phyloP scores from a whole-genome alignment of 2,888 invertebrate genomes.

The Alentia gelatinosa region DNA sequence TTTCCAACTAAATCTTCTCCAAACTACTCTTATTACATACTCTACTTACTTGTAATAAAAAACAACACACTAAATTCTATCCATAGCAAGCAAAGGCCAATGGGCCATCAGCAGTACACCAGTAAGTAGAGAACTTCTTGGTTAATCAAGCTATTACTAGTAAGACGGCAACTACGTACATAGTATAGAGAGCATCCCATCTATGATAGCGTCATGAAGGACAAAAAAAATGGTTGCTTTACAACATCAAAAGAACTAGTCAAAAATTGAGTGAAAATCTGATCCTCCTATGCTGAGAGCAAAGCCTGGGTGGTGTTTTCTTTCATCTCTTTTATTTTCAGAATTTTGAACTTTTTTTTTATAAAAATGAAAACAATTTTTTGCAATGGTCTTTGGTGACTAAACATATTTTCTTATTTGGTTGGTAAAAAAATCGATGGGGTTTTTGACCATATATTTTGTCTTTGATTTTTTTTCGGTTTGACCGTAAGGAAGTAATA shows the following conservation, averaged over 20 bases:
- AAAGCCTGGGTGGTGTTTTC: constrained; percentile 9
- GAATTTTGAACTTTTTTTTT: neutral
- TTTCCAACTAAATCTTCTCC: neutral
- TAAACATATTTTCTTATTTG: neutral
- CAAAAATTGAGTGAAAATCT: constrained; percentile 42
- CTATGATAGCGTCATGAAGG: constrained; percentile 30
- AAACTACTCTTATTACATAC: neutral
- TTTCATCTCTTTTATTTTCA: neutral
- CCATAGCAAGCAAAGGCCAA: constrained; percentile 41
- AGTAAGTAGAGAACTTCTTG: neutral
- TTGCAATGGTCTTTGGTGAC: neutral
- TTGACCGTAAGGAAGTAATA: constrained; percentile 36
- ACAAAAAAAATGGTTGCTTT: constrained; percentile 16
- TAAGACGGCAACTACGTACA: constrained; percentile 39
- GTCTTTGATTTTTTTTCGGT: neutral
- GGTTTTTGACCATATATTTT: constrained; percentile 23
- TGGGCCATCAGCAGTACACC: constrained; percentile 42
- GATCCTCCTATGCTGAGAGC: constrained; percentile 50
- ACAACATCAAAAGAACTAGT: constrained; percentile 51
- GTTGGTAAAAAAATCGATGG: neutral
- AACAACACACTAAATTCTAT: neutral
- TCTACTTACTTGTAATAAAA: constrained; percentile 45
- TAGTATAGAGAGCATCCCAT: constrained; percentile 42
- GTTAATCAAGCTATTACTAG: constrained; percentile 38
- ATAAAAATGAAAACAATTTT: neutral